Evolutionary conservation across 2,797 vertebrate genomes (phyloP), one percentile per base, ranked within the genome.

Genomic region (Alosa sapidissima): DNA sequence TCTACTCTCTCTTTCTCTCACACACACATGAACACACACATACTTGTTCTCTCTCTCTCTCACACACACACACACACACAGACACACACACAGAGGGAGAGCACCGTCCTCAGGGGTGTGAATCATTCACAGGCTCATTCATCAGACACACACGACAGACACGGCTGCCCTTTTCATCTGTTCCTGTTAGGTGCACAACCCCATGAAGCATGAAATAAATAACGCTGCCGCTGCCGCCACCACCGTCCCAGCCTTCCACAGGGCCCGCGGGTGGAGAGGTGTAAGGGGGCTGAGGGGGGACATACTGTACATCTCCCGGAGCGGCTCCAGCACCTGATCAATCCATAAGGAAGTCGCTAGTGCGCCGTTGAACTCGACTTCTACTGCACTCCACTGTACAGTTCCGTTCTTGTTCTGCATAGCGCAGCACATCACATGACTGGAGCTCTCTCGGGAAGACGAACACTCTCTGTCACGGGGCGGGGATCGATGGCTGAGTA

Each of bases 131-230:
- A 83, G 72, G 72, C 54, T 75, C 2, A 81, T 81, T 65, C 28
- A 83, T 83, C 86, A 85, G 60, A 81, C 85, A 58, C 47, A 85
- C 82, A 65, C 82, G 88, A 75, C 68, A 75, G 68, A 75, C 68
- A 19, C 68, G 13, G 14, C 13, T 41, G 68, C 33, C 68, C 68
- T 75, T 75, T 75, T 75, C 68, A 75, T 75, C 68, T 75, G 68
- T 72, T 72, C 68, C 68, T 72, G 68, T 41, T 75, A 75, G 68
- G 68, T 75, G 68, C 68, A 75, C 68, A 75, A 75, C 68, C 68
- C 36, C 68, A 19, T 36, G 33, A 14, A 75, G 68, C 68, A 75
- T 75, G 68, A 75, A 75, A 75, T 75, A 75, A 75, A 75, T 75
- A 75, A 75, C 68, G 33, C 33, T 14, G 14, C 28, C 49, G 49